Base-by-base conservation (phyloP, 2,888 invertebrate species). In the Yponomeuta evonymella region DNA sequence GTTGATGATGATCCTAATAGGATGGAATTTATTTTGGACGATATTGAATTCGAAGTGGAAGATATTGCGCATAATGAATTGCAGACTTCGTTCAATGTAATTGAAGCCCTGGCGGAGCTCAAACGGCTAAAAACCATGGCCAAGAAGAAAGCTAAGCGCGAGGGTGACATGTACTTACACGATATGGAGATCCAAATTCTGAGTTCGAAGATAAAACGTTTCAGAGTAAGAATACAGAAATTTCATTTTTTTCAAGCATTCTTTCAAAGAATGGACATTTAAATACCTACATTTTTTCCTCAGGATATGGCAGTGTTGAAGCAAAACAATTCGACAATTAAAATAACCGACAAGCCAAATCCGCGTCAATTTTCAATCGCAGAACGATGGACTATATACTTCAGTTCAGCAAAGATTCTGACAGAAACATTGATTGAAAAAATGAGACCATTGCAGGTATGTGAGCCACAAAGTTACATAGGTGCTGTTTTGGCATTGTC, bases 311-410 rank as follows among this genome's bases (percentile, higher is more conserved):
- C 70, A 48, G 58, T 51, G 51, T 72, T 75, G 74, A 29, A n/a
- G 70, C 2, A 73, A 74, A 43, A 70, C 72, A 70, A 72, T 71
- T n/a, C 67, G 71, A 48, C 62, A 74, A 9, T 70, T n/a, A 10
- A 77, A 83, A 8, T 69, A 73, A 29, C 9, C 67, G 0, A 68
- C 65, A 43, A 74, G 69, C 78, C 74, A 48, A 74, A 81, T 73
- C 76, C 82, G 30, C 12, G 65, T 1, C 72, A 12, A 0, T 75
- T 84, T 72, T 23, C 77, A 1, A 70, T 73, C 11, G 67, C 72
- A 67, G 78, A 85, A 48, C 83, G 90, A 65, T 90, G 90, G 90
- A 74, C 76, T 23, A 71, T 86, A 67, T 90, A 90, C 74, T 89
- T 85, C 71, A 80, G 71, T 70, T 89, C 88, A 88, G 78, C 80